A percentile compares a stretch with the other conserved stretches of the same genome.
These are phyloP conservation scores for Sebastolobus alascanus DNA, from an alignment of 2,797 vertebrate genomes.

Conservation along the genomic window DNA sequence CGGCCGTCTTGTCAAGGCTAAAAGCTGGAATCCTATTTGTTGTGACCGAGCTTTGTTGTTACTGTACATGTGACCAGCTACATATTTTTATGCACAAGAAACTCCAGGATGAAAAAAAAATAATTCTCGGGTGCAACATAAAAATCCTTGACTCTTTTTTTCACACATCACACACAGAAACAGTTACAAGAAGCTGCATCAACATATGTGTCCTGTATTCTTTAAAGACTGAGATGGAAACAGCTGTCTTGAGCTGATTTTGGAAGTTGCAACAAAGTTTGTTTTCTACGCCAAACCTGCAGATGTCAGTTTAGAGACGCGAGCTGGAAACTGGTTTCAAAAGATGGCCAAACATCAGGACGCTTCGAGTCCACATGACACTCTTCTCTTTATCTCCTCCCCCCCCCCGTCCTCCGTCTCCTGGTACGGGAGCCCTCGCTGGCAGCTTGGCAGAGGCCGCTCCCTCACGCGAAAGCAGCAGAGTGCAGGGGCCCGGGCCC, in stretches of 20 bases:
- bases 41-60: constrained; percentile 37
- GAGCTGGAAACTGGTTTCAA: constrained; percentile 22
- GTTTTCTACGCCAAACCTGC: constrained; percentile 42
- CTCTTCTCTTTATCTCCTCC: constrained; percentile 48
- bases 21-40: constrained; percentile 59
- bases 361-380: constrained; percentile 51
- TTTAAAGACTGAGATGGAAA: constrained; percentile 29
- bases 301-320: constrained; percentile 49
- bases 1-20: constrained; percentile 42
- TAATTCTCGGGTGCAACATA: not conserved
- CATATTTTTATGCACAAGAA: not conserved
- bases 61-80: constrained; percentile 37
- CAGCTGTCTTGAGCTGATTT: constrained; percentile 45
- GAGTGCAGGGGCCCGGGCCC: constrained; percentile 88
- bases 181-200: not conserved
- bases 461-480: constrained; percentile 87
- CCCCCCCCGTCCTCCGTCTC: constrained; percentile 26
- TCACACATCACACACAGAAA: not conserved
- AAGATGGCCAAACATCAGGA: constrained; percentile 74
- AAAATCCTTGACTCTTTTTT: not conserved
- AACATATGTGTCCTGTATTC: constrained; percentile 5
- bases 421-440: constrained; percentile 57
- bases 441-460: constrained; percentile 89
- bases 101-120: not conserved
- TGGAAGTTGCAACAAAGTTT: constrained; percentile 45